A percentile compares a stretch with the other conserved stretches of the same genome.
Evolutionary conservation across 2,113 vertebrate species (phyloP).

Genomic region (Perca fluviatilis): DNA sequence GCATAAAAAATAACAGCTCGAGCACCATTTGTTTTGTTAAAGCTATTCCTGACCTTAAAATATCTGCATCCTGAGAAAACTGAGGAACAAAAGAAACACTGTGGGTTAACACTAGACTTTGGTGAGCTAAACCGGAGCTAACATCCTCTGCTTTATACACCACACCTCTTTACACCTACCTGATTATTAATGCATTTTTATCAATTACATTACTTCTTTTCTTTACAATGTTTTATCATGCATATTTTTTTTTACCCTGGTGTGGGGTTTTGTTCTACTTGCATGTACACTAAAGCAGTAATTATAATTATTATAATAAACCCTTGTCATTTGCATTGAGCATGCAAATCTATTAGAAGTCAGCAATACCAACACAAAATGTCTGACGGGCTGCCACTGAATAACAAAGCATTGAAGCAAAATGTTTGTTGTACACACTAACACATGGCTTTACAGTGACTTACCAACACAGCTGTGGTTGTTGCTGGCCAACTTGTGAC

Average conservation of each 20-base stretch:
- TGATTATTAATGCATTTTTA: not conserved
- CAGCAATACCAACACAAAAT: not conserved
- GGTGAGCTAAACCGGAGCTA: not conserved
- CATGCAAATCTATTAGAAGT: slow-evolving; percentile 2
- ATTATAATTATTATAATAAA: not conserved
- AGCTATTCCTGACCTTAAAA: slow-evolving; percentile 12
- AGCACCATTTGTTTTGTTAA: slow-evolving; percentile 24
- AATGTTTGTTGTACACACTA: not conserved
- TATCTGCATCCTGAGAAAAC: slow-evolving; percentile 29
- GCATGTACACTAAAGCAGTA: not conserved
- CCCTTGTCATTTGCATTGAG: no score
- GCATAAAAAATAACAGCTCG: slow-evolving; percentile 2
- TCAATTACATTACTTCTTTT: not conserved
- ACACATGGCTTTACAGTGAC: slow-evolving; percentile 56
- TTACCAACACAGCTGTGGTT: slow-evolving; percentile 97
- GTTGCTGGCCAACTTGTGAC: slow-evolving; percentile 93
- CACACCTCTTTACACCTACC: not conserved
- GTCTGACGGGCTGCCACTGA: slow-evolving; percentile 5
- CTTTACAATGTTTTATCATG: not conserved
- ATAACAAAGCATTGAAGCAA: slow-evolving; percentile 13
- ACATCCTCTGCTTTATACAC: not conserved
- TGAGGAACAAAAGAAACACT: not conserved
- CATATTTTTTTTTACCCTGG: not conserved
- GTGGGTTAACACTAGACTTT: not conserved
- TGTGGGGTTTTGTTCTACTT: not conserved